These are phyloP conservation scores for Cecidostiba fungosa DNA, from an alignment of 2,888 invertebrate species.

Conservation along the genomic window DNA sequence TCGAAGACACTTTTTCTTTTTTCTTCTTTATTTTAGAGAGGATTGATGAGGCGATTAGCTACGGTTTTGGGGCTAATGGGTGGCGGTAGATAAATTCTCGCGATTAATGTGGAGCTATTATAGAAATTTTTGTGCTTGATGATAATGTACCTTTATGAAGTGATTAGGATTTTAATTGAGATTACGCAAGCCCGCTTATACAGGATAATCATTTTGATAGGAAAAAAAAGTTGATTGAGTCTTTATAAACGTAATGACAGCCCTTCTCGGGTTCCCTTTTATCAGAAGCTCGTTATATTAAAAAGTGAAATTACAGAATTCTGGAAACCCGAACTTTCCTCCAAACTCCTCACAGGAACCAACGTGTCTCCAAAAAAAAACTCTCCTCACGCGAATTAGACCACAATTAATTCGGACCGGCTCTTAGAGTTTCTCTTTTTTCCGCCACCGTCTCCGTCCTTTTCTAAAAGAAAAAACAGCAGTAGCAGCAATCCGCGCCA, in stretches of 20 bases:
- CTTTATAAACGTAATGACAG: neutral
- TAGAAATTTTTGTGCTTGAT: slow-evolving; percentile 1
- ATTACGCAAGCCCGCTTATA: neutral
- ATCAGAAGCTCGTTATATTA: neutral
- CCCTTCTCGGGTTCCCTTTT: neutral
- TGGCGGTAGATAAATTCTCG: neutral
- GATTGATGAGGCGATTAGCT: neutral
- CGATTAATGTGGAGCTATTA: neutral
- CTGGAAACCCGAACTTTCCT: neutral
- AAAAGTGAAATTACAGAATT: neutral
- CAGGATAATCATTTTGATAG: neutral
- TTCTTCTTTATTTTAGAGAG: neutral
- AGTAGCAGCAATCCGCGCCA: neutral
- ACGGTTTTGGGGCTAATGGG: neutral
- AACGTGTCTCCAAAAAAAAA: neutral
- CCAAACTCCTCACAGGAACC: neutral
- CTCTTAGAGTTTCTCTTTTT: slow-evolving; percentile 5
- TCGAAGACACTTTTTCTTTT: neutral
- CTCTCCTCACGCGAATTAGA: neutral
- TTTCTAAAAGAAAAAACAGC: neutral
- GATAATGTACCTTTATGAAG: slow-evolving; percentile 7
- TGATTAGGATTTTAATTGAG: slow-evolving; percentile 15
- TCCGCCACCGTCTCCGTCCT: neutral
- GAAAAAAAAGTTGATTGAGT: neutral
- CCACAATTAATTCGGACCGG: neutral